These are phyloP conservation scores for Strigops habroptila DNA, from an alignment of 2,113 vertebrate species.

Conservation along the genomic window DNA sequence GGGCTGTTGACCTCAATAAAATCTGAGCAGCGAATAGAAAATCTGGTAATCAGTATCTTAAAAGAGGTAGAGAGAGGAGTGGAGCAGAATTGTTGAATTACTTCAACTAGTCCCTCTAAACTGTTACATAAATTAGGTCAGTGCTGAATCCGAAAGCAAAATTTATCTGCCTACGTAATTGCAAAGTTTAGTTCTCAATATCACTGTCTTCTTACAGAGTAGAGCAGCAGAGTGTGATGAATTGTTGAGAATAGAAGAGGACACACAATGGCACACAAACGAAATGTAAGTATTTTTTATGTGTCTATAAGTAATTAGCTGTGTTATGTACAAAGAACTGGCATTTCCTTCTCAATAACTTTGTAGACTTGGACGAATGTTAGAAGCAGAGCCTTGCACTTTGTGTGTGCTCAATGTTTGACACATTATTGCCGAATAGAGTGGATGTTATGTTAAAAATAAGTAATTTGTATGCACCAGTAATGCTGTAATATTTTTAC, in stretches of 20 bases:
- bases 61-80: background rate
- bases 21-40: background rate
- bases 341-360: background rate
- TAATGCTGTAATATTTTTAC: background rate
- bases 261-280: constrained; percentile 79
- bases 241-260: constrained; percentile 92
- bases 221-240: constrained; percentile 85
- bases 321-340: background rate
- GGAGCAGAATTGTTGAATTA: background rate
- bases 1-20: constrained; percentile 41
- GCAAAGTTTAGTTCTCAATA: background rate
- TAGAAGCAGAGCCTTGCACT: background rate
- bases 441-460: background rate
- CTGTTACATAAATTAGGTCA: constrained; percentile 4
- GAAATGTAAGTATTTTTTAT: constrained; percentile 74
- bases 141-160: background rate
- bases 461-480: background rate
- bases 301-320: background rate
- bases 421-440: background rate
- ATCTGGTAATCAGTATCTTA: background rate
- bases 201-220: constrained; percentile 68
- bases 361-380: background rate
- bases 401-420: background rate
- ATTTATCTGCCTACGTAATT: background rate
- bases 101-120: background rate